Evolutionary conservation across 1,140 invertebrate species (phyloP).

Genomic region (Nasonia giraulti): DNA sequence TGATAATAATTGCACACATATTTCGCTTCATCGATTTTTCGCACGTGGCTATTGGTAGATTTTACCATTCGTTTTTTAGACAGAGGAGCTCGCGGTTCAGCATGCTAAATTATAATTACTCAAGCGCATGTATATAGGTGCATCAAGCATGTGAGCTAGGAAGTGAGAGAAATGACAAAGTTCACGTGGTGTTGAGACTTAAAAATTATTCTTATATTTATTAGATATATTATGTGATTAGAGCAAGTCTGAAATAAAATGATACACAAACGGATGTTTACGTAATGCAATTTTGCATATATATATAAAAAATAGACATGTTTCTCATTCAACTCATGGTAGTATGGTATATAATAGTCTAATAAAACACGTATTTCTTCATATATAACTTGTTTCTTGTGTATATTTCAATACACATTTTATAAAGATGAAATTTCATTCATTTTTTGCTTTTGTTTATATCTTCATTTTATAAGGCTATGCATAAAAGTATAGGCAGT

Average conservation of each 20-base stretch:
- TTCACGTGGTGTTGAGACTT: background rate
- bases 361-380: slow-evolving; percentile 36
- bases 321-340: slow-evolving; percentile 31
- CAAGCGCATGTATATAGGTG: no score
- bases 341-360: slow-evolving; percentile 19
- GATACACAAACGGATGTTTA: slow-evolving; percentile 25
- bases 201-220: slow-evolving; percentile 36
- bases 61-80: no score
- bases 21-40: no score
- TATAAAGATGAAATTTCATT: slow-evolving; percentile 40
- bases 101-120: no score
- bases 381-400: slow-evolving; percentile 15
- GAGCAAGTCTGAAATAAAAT: slow-evolving; percentile 34
- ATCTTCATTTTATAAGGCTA: slow-evolving; percentile 34
- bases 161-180: slow-evolving; percentile 5
- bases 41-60: no score
- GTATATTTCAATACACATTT: slow-evolving; percentile 39
- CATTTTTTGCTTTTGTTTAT: slow-evolving; percentile 14
- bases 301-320: slow-evolving; percentile 46
- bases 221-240: slow-evolving; percentile 36
- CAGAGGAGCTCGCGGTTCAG: no score
- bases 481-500: slow-evolving; percentile 43
- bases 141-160: background rate
- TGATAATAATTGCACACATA: no score
- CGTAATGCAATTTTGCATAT: slow-evolving; percentile 47